Base-by-base conservation (phyloP, 2,797 vertebrate genomes). In the Hephaestus fuliginosus region DNA sequence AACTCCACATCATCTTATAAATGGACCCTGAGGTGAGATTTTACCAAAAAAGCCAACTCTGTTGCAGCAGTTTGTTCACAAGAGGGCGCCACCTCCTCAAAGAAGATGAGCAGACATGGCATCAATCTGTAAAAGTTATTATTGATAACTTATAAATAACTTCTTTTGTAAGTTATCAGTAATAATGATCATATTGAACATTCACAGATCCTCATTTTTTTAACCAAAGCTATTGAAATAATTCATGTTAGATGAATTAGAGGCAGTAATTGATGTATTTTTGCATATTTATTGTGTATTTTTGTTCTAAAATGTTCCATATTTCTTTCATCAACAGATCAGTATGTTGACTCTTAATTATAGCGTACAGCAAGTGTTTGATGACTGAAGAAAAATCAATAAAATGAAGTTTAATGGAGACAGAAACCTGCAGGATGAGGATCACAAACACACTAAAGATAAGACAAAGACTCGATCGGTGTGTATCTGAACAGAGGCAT, bases 31-130 rank as follows among this genome's bases (percentile, higher is more conserved):
- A 22, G 5, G 14, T 36, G n/a, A 25, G n/a, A 39, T 33, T 22
- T 0, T 51, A 7, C 7, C 48, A 39, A 39, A 7, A 39, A 39
- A 39, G 3, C 7, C n/a, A 51, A 2, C 28, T 46, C 57, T 69
- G 48, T 11, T 78, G 72, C 7, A 7, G 48, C 1, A n/a, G 15
- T 82, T 82, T 76, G 56, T 76, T 78, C 89, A 84, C 67, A 43
- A 0, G 89, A 17, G 25, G 83, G 83, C 69, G 71, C 65, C 25
- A 3, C 8, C 4, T 3, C 4, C 6, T 10, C 46, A 61, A 11
- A 8, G 0, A 39, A 51, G 44, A 9, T 2, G 5, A n/a, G 2
- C 48, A 4, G 1, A 43, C 60, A 25, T 39, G 10, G 22, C 25
- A 39, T 39, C 46, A 5, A 7, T 60, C 5, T 36, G 3, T 13